A percentile compares a stretch with the other conserved stretches of the same genome.
phyloP scores from a whole-genome alignment of 1,140 invertebrate species.

The Temnothorax longispinosus region DNA sequence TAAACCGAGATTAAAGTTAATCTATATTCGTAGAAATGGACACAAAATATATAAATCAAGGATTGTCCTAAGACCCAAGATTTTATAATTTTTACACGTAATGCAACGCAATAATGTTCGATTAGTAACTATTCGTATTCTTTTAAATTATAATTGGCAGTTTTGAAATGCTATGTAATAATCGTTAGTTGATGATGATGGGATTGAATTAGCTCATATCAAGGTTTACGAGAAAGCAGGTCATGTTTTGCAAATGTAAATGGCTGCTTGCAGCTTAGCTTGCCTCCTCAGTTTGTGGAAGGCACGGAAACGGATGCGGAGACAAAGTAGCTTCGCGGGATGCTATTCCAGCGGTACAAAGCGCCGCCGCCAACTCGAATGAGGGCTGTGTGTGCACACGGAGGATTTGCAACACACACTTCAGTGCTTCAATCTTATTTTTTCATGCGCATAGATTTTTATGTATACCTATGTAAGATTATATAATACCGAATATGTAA shows the following conservation, averaged over 20 bases:
- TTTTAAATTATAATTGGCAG: background rate
- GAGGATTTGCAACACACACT: slow-evolving; percentile 27
- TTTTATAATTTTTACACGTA: background rate
- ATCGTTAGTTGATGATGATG: background rate
- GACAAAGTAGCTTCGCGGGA: slow-evolving; percentile 68
- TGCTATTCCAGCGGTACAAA: slow-evolving; percentile 65
- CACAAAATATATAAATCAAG: background rate
- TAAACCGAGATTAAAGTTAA: no score
- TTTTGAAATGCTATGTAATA: background rate
- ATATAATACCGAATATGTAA: background rate
- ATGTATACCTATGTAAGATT: background rate
- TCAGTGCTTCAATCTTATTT: slow-evolving; percentile 1
- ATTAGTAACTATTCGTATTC: background rate
- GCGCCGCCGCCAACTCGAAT: slow-evolving; percentile 23
- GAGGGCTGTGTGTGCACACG: slow-evolving; percentile 46
- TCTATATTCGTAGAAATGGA: background rate
- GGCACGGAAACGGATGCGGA: slow-evolving; percentile 67
- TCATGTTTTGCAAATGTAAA: slow-evolving; percentile 42
- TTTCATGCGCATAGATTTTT: background rate
- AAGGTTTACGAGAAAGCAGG: background rate
- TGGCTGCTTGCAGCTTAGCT: slow-evolving; percentile 1
- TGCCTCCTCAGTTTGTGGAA: slow-evolving; percentile 31
- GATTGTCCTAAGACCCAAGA: background rate
- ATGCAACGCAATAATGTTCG: background rate
- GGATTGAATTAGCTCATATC: background rate